These are phyloP conservation scores for Periparus ater DNA, from an alignment of 2,797 vertebrate genomes.

Conservation along the genomic window DNA sequence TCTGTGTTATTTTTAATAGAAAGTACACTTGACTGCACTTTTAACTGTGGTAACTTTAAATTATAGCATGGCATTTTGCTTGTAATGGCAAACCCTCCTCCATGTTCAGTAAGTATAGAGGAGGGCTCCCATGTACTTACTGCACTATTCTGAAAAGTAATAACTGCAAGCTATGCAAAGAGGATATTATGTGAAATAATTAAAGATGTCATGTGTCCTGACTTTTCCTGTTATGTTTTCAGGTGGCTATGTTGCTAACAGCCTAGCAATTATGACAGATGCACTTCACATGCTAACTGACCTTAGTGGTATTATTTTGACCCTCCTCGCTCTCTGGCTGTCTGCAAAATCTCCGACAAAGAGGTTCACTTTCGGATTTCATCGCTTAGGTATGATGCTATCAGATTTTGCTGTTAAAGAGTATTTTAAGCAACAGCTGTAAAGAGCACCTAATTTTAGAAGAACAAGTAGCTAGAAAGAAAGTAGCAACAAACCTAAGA, in stretches of 20 bases:
- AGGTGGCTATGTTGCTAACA: constrained; percentile 97
- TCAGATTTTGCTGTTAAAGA: neutral
- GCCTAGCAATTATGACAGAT: constrained; percentile 96
- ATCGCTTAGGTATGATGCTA: constrained; percentile 87
- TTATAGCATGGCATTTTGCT: neutral
- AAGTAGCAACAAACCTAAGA: neutral
- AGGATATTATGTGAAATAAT: neutral
- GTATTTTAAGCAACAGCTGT: neutral
- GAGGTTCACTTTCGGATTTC: constrained; percentile 93
- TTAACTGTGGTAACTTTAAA: neutral
- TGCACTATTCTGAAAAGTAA: neutral
- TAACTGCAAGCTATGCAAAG: neutral
- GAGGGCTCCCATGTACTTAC: neutral
- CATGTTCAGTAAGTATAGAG: neutral
- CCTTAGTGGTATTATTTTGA: constrained; percentile 92
- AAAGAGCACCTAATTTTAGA: neutral
- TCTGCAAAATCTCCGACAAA: constrained; percentile 91
- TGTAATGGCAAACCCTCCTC: neutral
- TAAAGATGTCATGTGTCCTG: neutral
- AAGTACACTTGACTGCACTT: constrained; percentile 4
- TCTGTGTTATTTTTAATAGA: neutral
- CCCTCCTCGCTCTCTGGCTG: constrained; percentile 93
- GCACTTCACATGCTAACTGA: constrained; percentile 95
- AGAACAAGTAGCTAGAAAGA: neutral
- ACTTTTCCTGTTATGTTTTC: constrained; percentile 45